Conservation (phyloP, 2,797 vertebrate species). For the Anguilla obscura region DNA sequence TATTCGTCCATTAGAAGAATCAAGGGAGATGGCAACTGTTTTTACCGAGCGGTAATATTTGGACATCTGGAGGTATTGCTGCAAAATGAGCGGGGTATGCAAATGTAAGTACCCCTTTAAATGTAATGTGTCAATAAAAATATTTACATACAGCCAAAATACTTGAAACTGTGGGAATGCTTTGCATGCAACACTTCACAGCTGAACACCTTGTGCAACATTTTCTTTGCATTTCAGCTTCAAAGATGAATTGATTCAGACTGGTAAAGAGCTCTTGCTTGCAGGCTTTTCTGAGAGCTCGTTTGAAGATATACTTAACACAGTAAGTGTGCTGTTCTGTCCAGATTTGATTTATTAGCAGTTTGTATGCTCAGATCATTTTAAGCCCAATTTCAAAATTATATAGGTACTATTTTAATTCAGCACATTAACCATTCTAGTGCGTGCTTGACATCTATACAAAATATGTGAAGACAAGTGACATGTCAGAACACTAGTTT, state of each 20-base stretch:
- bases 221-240: slow-evolving; percentile 58
- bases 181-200: neutral
- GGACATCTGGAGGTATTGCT: slow-evolving; percentile 75
- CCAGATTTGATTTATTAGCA: neutral
- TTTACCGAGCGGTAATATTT: slow-evolving; percentile 82
- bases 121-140: neutral
- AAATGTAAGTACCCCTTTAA: slow-evolving; percentile 65
- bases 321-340: slow-evolving; percentile 52
- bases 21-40: slow-evolving; percentile 84
- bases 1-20: slow-evolving; percentile 77
- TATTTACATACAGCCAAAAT: too few species aligned
- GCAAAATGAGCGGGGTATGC: slow-evolving; percentile 65
- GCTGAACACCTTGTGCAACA: neutral
- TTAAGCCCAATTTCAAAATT: neutral
- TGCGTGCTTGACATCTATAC: neutral
- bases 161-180: neutral
- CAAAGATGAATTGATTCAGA: slow-evolving; percentile 66
- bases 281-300: slow-evolving; percentile 68
- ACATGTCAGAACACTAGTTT: neutral
- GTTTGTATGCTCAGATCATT: neutral
- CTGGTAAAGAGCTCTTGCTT: slow-evolving; percentile 54
- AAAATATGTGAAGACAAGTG: neutral
- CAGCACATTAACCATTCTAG: neutral
- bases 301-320: slow-evolving; percentile 64
- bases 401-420: neutral